Base-by-base conservation (phyloP, 2,113 vertebrate species). In the Tetrao urogallus region DNA sequence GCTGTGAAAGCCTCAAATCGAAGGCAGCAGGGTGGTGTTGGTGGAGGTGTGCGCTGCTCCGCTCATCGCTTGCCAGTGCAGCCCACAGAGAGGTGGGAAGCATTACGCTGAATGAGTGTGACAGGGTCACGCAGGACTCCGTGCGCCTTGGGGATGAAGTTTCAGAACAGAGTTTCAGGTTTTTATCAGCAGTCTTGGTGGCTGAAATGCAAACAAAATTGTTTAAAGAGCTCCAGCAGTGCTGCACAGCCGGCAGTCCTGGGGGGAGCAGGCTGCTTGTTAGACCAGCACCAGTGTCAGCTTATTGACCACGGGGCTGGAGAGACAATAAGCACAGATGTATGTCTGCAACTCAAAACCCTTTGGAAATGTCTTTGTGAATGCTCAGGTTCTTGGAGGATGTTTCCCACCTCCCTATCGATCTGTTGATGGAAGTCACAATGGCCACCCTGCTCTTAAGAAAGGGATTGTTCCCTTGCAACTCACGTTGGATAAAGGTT, bases 361-460 rank as follows among this genome's bases (percentile, higher is more conserved):
- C 61, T 86, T 72, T 65, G 47, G 65, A 94, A 88, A 88, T 48
- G 1, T 57, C 86, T 95, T 93, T 96, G 90, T 90, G 80, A 93
- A 65, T 15, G 0, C 0, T 25, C 22, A 43, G 69, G 82, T 73
- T 81, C 90, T 71, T 1, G 0, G 76, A 74, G 65, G 80, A 88
- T 72, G 72, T 72, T 94, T 78, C 61, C 88, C 72, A 93, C 90
- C 90, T 94, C 82, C 81, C 69, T 95, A 88, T 95, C 2, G 93
- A 96, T 93, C 73, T 86, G 76, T 67, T 90, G 73, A 67, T 78
- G 21, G 45, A 52, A 90, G 61, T 57, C 61, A 91, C 86, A 93
- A 83, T 64, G 79, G 36, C 76, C 0, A 2, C 63, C 82, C 56
- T 52, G n/a, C 72, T 90, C 65, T n/a, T 73, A 71, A 89, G 64